Evolutionary conservation across 2,888 invertebrate species (phyloP).

Genomic region (Tromatobia lineatoria): DNA sequence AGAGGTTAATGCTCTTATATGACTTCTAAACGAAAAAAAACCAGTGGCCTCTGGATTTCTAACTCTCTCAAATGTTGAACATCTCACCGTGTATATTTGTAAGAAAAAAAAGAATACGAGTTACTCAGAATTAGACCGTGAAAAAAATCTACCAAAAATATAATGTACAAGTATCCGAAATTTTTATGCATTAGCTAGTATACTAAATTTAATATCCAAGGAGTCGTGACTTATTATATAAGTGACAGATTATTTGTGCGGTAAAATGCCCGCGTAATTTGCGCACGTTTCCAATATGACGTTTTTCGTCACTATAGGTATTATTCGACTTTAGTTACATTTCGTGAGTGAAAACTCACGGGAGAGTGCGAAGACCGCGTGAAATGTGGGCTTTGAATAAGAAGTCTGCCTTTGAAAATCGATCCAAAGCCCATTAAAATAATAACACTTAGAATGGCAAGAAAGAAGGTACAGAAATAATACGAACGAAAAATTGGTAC

Average conservation of each 20-base stretch:
- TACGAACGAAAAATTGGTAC: neutral
- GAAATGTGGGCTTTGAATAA: conserved; percentile 22
- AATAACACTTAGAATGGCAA: conserved; percentile 32
- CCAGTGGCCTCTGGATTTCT: neutral
- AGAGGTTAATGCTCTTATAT: conserved; percentile 15
- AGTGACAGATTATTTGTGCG: neutral
- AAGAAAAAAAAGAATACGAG: neutral
- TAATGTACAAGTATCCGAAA: too few relatives aligned
- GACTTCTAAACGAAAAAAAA: neutral
- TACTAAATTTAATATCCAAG: too few relatives aligned
- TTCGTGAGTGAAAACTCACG: neutral
- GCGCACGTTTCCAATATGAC: neutral
- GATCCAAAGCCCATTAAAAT: conserved; percentile 47
- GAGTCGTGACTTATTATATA: too few relatives aligned
- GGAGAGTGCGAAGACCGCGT: neutral
- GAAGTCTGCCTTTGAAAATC: conserved; percentile 36
- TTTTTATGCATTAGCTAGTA: too few relatives aligned
- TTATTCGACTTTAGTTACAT: neutral
- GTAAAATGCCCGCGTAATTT: neutral
- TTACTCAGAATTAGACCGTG: neutral
- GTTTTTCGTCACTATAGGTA: neutral
- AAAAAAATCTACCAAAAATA: too few relatives aligned
- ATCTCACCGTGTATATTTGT: too few relatives aligned
- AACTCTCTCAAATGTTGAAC: too few relatives aligned
- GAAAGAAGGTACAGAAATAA: conserved; percentile 11